Base-by-base conservation (phyloP, 2,888 invertebrate genomes). In the Caenorhabditis sinica region DNA sequence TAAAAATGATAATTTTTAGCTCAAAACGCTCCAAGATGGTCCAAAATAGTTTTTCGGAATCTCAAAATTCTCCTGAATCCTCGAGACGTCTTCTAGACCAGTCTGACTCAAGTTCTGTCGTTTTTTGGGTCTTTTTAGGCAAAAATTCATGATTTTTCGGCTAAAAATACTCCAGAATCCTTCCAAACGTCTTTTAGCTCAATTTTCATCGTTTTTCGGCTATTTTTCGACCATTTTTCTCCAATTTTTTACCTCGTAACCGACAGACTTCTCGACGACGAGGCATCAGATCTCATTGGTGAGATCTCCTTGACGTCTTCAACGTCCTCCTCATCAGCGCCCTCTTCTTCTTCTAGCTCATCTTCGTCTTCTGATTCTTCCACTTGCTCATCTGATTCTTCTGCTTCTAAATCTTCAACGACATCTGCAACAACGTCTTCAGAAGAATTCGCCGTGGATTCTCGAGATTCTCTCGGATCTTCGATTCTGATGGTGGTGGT, bases 291-390 rank as follows among this genome's bases (percentile, higher is more conserved):
- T 75, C 65, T 53, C 6, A 36, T 25, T 20, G 66, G 61, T 5
- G 73, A 60, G 1, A 49, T 43, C 58, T 73, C 60, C 28, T 77
- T 68, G 2, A 33, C 69, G 15, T 68, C 56, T 15, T 40, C 20
- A 30, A 36, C 63, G 5, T 49, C 49, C 17, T 40, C 51, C 28
- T 80, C 76, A 17, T 36, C 68, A n/a, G 61, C 68, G 20, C 75
- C 76, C 23, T 76, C 66, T 9, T 75, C 63, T 4, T 75, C 79
- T n/a, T 77, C 76, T 13, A 43, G 74, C 36, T 56, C 77, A 53
- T 73, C 79, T 60, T 72, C 85, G 28, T 33, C 63, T 20, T 76
- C 73, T 49, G 56, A 60, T 20, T 81, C 81, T n/a, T 79, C 86
- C 33, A 71, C 56, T 4, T 1, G 53, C 8, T 75, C 58, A 17